Percentiles rank a stretch among this genome's conserved stretches.
Conservation (phyloP, 2,797 vertebrate genomes). For the Heliangelus exortis region DNA sequence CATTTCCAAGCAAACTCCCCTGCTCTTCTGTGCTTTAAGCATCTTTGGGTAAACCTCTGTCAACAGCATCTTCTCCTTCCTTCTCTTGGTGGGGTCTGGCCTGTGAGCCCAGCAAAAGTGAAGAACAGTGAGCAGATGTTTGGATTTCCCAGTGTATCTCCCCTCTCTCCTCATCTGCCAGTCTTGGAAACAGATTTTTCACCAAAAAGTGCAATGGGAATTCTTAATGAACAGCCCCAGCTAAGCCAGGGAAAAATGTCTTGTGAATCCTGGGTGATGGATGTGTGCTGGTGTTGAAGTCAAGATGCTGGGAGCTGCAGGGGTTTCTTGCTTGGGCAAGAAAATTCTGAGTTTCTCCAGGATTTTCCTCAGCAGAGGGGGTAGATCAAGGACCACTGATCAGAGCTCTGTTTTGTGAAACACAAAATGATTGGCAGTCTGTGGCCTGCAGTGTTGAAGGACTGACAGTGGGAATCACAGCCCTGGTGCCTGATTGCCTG, state of each 20-base stretch:
- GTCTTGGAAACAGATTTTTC: neutral
- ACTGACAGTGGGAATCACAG: neutral
- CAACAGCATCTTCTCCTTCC: neutral
- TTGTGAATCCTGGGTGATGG: neutral
- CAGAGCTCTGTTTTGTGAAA: neutral
- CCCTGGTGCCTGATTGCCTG: neutral
- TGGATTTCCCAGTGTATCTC: neutral
- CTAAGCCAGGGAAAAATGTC: neutral
- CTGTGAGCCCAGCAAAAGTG: neutral
- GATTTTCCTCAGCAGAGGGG: neutral
- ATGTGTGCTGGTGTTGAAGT: neutral
- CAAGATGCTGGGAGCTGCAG: neutral
- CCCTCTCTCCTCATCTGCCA: neutral
- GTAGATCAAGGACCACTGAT: neutral
- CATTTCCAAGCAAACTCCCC: neutral
- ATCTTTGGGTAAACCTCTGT: neutral
- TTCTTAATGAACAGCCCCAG: neutral
- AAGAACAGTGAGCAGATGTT: neutral
- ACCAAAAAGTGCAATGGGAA: neutral
- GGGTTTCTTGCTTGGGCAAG: neutral
- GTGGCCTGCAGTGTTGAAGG: neutral
- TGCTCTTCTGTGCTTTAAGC: neutral
- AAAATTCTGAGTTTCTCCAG: neutral
- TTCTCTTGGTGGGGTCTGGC: neutral
- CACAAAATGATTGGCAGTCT: no score